A percentile compares a stretch with the other conserved stretches of the same genome.
phyloP scores from a whole-genome alignment of 1,140 invertebrate genomes.

The Eriosoma lanigerum region DNA sequence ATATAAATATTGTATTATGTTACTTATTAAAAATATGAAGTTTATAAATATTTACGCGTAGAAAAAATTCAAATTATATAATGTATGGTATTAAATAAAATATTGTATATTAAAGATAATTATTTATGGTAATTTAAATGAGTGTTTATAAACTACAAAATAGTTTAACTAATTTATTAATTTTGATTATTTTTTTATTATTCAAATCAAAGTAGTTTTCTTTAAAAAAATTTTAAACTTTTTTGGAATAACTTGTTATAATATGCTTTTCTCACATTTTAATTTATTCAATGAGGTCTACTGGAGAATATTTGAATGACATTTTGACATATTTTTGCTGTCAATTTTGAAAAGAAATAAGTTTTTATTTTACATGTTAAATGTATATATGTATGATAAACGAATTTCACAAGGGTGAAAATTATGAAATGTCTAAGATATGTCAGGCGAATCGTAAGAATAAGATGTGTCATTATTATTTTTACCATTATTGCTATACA shows the following conservation, averaged over 20 bases:
- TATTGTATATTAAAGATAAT: too few relatives aligned
- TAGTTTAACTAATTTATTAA: too few relatives aligned
- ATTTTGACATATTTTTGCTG: conserved; percentile 23
- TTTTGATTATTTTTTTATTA: too few relatives aligned
- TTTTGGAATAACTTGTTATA: not conserved
- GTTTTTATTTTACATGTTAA: not conserved
- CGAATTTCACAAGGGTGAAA: conserved; percentile 13
- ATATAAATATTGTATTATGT: too few relatives aligned
- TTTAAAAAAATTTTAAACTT: not conserved
- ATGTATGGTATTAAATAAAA: too few relatives aligned
- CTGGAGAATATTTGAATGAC: conserved; percentile 7
- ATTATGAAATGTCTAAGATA: conserved; percentile 23
- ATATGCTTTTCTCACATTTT: not conserved
- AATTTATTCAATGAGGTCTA: not conserved
- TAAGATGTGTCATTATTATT: conserved; percentile 5
- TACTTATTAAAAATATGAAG: too few relatives aligned
- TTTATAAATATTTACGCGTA: too few relatives aligned
- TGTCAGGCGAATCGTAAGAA: conserved; percentile 6
- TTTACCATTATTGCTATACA: conserved; percentile 6
- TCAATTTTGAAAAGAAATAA: not conserved
- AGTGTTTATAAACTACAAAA: too few relatives aligned
- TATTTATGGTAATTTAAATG: too few relatives aligned
- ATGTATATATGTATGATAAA: conserved; percentile 6
- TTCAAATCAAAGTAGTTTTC: too few relatives aligned
- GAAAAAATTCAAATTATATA: too few relatives aligned